These are phyloP conservation scores for Proterorhinus semilunaris DNA, from an alignment of 2,113 vertebrate species.

Conservation along the genomic window DNA sequence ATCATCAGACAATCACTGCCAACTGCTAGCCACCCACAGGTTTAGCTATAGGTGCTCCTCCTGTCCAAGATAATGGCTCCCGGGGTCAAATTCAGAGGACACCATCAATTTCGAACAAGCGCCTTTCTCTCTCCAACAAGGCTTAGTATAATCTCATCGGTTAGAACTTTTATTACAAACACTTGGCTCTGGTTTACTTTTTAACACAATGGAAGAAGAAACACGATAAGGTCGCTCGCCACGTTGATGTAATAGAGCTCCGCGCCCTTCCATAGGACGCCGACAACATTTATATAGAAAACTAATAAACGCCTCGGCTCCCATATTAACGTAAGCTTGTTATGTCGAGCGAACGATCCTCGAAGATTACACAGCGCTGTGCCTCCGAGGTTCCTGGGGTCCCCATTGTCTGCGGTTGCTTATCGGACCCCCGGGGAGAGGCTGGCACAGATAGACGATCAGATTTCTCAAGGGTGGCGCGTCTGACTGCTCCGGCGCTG, in stretches of 20 bases:
- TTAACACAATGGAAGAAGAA: background rate
- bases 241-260: background rate
- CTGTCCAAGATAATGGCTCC: too few relatives aligned
- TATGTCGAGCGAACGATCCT: slow-evolving; percentile 14
- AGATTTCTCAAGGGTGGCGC: slow-evolving; percentile 34
- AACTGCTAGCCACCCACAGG: too few relatives aligned
- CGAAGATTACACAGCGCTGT: slow-evolving; percentile 5
- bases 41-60: too few relatives aligned
- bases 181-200: background rate
- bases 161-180: background rate
- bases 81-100: background rate
- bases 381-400: slow-evolving; percentile 10
- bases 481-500: slow-evolving; percentile 28
- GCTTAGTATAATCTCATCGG: background rate
- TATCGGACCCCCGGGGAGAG: slow-evolving; percentile 10
- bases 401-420: slow-evolving; percentile 7
- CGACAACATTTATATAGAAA: background rate
- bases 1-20: too few relatives aligned
- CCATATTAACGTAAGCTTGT: slow-evolving; percentile 15
- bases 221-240: background rate
- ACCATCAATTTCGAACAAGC: background rate
- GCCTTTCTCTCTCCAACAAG: background rate
- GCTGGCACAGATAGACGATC: slow-evolving; percentile 28
- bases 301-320: slow-evolving; percentile 15
- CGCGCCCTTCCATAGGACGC: background rate